Base-by-base conservation (phyloP, 2,888 invertebrate species). In the Cosmorhoe ocellata region DNA sequence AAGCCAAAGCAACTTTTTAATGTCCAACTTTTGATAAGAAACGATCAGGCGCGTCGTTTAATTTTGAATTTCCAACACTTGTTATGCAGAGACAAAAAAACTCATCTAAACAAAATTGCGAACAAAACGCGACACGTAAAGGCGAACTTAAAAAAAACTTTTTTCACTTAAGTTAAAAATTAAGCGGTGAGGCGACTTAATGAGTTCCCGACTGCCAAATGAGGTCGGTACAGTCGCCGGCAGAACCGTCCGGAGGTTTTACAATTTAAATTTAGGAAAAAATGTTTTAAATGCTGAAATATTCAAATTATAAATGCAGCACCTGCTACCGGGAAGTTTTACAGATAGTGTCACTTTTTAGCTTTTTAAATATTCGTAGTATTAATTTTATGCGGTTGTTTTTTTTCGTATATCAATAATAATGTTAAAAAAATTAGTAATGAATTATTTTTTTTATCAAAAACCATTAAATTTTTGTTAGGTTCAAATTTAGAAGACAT, bases 161-260 rank as follows among this genome's bases (percentile, higher is more conserved):
- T 69, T 75, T 73, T 74, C 71, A 75, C 67, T 78, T 68, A 74
- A 73, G 70, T 77, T 68, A 66, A 79, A 77, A 76, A 79, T 78
- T 77, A 76, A 79, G 72, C 77, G 63, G 66, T 66, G 69, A 68
- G 66, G 44, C 48, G 48, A 48, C 48, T 44, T 53, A 53, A 53
- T 53, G 53, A 53, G 53, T 44, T 48, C 48, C 51, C 36, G 49
- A 32, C 49, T 49, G 44, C 33, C 48, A 53, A 53, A 53, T 53
- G 53, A 53, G 53, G 53, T 44, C 48, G 40, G 53, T 44, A 53
- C 48, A 48, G 53, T 40, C 40, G 10, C 14, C 13, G 24, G 8
- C 26, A 51, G 39, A 44, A 39, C 26, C 14, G n/a, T 22, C 24
- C 14, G 10, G 11, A n/a, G 3, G 32, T 33, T 46, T 46, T 24